Evolutionary conservation across 1,140 invertebrate genomes (phyloP).

Genomic region (Schlechtendalia chinensis): DNA sequence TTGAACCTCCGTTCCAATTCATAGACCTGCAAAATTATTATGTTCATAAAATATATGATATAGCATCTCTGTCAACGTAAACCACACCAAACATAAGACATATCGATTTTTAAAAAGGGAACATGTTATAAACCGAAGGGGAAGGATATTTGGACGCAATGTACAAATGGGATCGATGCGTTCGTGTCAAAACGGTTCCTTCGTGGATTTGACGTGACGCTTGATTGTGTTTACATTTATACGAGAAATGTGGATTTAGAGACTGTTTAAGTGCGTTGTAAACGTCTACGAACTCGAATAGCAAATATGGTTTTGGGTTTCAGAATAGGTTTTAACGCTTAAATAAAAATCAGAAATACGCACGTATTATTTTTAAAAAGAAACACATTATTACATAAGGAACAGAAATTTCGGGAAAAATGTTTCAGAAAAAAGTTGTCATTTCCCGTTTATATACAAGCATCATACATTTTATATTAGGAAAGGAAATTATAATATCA

Average conservation of each 20-base stretch:
- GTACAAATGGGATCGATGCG: slow-evolving; percentile 38
- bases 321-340: neutral
- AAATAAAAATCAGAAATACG: neutral
- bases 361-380: too few relatives aligned
- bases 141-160: slow-evolving; percentile 16
- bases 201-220: slow-evolving; percentile 46
- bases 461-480: neutral
- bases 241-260: slow-evolving; percentile 42
- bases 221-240: slow-evolving; percentile 46
- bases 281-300: slow-evolving; percentile 45
- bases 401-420: too few relatives aligned
- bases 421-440: too few relatives aligned
- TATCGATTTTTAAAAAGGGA: slow-evolving; percentile 20
- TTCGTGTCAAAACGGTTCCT: slow-evolving; percentile 45
- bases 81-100: neutral
- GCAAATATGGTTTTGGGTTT: slow-evolving; percentile 36
- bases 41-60: neutral
- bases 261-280: slow-evolving; percentile 43
- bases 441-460: too few relatives aligned
- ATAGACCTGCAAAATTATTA: slow-evolving; percentile 72
- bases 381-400: too few relatives aligned
- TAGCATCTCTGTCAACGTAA: neutral
- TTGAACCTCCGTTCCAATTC: slow-evolving; percentile 97
- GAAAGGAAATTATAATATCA: neutral
- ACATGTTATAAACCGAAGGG: slow-evolving; percentile 7